These are phyloP conservation scores for Crypturellus undulatus DNA, from an alignment of 2,113 vertebrate genomes.

Conservation along the genomic window DNA sequence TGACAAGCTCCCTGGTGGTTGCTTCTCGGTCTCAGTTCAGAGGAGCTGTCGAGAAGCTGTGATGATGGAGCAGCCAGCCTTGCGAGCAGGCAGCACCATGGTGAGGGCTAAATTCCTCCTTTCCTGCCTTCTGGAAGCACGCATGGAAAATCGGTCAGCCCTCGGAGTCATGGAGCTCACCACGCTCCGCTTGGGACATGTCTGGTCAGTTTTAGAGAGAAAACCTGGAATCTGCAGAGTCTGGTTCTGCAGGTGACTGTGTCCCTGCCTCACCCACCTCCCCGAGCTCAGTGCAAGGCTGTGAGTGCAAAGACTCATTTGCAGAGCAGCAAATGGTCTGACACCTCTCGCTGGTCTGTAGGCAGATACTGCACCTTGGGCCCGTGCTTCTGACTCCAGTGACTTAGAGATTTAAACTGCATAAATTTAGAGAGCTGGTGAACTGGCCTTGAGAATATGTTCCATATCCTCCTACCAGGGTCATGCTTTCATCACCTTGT, in stretches of 20 bases:
- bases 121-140: neutral
- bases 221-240: too few species aligned
- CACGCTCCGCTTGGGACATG: too few species aligned
- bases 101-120: too few species aligned
- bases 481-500: neutral
- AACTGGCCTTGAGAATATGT: neutral
- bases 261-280: neutral
- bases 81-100: too few species aligned
- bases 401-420: neutral
- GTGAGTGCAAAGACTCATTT: too few species aligned
- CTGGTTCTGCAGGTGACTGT: too few species aligned
- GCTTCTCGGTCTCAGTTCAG: too few species aligned
- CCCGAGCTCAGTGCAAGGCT: too few species aligned
- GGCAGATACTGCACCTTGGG: neutral
- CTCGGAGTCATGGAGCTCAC: neutral
- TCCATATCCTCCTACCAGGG: neutral
- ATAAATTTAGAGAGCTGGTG: neutral
- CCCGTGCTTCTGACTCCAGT: neutral
- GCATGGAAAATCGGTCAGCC: neutral
- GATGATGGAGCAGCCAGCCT: too few species aligned
- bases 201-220: neutral
- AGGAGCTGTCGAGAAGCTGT: too few species aligned
- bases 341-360: neutral
- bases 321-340: too few species aligned
- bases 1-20: too few species aligned